These are phyloP conservation scores for Triplophysa yarkandensis DNA, from an alignment of 2,797 vertebrate species.

Conservation along the genomic window DNA sequence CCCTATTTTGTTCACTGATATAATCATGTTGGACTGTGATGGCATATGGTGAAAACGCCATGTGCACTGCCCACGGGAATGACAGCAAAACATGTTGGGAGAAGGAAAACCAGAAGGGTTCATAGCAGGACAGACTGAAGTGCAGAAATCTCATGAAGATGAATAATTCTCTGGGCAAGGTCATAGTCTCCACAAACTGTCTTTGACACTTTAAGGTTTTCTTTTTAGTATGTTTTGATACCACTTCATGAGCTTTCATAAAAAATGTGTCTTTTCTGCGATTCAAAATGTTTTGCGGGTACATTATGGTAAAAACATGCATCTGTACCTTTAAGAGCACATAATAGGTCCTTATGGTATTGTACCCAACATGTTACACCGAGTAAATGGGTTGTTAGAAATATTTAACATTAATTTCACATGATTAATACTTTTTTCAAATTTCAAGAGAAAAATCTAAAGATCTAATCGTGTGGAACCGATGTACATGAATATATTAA, in stretches of 20 bases:
- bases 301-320: no score
- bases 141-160: neutral
- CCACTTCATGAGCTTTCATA: neutral
- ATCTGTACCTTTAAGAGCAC: no score
- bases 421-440: no score
- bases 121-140: neutral
- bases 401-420: no score
- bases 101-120: conserved; percentile 5
- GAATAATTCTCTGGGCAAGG: conserved; percentile 33
- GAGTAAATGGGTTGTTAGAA: no score
- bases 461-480: no score
- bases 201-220: conserved; percentile 21
- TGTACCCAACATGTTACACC: no score
- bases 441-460: no score
- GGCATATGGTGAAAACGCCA: conserved; percentile 11
- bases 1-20: neutral
- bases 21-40: neutral
- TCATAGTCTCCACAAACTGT: conserved; percentile 12
- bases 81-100: conserved; percentile 12
- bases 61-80: conserved; percentile 9
- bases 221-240: neutral
- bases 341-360: no score
- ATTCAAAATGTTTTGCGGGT: no score
- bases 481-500: no score
- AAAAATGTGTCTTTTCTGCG: no score